phyloP scores from a whole-genome alignment of 2,113 vertebrate species.

The Apodemus sylvaticus region DNA sequence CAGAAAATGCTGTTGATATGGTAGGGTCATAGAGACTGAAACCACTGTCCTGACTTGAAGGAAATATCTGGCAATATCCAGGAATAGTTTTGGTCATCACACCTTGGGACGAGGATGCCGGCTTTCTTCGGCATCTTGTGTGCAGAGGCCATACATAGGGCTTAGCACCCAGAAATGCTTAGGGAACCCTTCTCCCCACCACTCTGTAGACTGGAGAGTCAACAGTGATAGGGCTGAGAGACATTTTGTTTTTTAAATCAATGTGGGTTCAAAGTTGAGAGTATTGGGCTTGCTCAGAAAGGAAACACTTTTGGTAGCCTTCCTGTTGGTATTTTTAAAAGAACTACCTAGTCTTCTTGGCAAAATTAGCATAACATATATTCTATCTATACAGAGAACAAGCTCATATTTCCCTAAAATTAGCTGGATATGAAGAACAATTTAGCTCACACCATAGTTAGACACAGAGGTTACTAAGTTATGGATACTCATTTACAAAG shows the following conservation, averaged over 20 bases:
- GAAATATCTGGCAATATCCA: not conserved
- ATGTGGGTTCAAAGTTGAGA: not conserved
- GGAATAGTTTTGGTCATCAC: not conserved
- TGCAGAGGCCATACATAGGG: not conserved
- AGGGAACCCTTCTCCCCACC: not conserved
- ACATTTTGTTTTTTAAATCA: not conserved
- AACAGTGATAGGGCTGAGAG: not conserved
- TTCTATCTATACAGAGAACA: not conserved
- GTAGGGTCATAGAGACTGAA: not conserved
- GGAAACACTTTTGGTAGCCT: not conserved
- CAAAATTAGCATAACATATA: not conserved
- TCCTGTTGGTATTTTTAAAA: not conserved
- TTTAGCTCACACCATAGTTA: not conserved
- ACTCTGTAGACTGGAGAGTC: not conserved
- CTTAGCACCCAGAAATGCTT: not conserved
- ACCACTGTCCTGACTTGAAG: not conserved
- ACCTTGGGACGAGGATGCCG: not conserved
- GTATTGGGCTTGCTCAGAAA: not conserved
- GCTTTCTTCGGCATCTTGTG: not conserved
- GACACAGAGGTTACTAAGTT: not conserved
- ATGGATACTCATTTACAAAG: not conserved
- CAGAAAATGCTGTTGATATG: not conserved
- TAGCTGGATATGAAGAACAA: not conserved
- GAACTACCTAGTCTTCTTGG: not conserved
- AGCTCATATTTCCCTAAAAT: not conserved